Percentiles rank a stretch among this genome's conserved stretches.
Evolutionary conservation across 2,797 vertebrate genomes (phyloP).

Genomic region (Bradypodion ventrale): DNA sequence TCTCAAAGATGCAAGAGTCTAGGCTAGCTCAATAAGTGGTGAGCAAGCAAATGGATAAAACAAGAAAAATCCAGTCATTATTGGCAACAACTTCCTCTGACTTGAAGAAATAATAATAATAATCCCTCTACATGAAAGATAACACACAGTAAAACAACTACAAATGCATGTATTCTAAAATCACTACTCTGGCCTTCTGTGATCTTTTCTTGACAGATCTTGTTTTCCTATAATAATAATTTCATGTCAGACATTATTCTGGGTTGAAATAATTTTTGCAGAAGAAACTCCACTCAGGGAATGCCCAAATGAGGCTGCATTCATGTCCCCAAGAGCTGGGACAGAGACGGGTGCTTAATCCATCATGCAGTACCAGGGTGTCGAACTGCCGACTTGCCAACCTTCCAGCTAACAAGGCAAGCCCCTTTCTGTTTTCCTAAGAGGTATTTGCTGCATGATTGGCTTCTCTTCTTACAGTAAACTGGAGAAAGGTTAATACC

Average conservation of each 20-base stretch:
- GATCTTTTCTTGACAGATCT: neutral
- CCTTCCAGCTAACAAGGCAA: too few relatives aligned
- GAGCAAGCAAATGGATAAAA: constrained; percentile 34
- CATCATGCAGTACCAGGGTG: too few relatives aligned
- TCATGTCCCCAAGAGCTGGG: too few relatives aligned
- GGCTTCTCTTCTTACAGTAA: neutral
- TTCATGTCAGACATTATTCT: too few relatives aligned
- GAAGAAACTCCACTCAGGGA: too few relatives aligned
- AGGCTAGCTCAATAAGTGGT: neutral
- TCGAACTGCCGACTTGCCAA: too few relatives aligned
- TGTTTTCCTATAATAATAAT: neutral
- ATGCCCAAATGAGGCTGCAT: too few relatives aligned
- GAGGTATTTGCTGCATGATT: neutral
- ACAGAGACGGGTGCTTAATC: too few relatives aligned
- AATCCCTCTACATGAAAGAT: neutral
- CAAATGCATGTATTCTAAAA: neutral
- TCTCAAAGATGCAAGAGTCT: constrained; percentile 32
- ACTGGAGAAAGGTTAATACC: neutral
- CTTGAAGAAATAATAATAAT: too few relatives aligned
- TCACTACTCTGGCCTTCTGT: neutral
- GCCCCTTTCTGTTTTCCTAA: neutral
- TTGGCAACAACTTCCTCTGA: neutral
- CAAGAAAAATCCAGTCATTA: constrained; percentile 22
- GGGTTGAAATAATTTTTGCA: too few relatives aligned
- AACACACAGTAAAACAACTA: neutral